phyloP scores from a whole-genome alignment of 2,113 vertebrate species.

The Elaphurus davidianus region DNA sequence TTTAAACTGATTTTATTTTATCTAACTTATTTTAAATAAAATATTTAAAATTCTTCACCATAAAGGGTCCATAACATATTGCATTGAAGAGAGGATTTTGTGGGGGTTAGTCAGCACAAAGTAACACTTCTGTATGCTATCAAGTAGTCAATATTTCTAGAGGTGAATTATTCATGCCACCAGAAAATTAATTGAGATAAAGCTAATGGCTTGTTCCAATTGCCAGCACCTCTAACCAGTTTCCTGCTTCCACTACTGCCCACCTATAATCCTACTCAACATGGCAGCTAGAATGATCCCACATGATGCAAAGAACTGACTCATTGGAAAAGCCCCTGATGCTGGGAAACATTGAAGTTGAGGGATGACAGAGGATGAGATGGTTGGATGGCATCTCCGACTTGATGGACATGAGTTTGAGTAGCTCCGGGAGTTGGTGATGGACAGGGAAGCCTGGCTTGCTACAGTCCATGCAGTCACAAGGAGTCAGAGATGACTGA shows the following conservation, averaged over 20 bases:
- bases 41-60: not conserved
- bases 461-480: too few species aligned
- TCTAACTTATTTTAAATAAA: not conserved
- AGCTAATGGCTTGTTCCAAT: not conserved
- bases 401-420: too few species aligned
- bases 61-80: not conserved
- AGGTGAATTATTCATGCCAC: not conserved
- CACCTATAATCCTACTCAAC: not conserved
- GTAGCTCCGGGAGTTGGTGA: too few species aligned
- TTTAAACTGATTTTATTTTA: not conserved
- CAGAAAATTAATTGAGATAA: not conserved
- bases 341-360: too few species aligned
- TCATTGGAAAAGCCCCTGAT: too few species aligned
- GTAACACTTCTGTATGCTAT: not conserved
- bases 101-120: not conserved
- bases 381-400: too few species aligned
- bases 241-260: not conserved
- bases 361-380: too few species aligned
- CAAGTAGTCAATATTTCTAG: not conserved
- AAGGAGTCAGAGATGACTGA: too few species aligned
- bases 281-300: not conserved
- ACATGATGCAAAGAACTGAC: not conserved
- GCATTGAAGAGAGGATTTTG: not conserved
- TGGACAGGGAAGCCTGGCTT: too few species aligned
- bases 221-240: not conserved